A percentile compares a stretch with the other conserved stretches of the same genome.
These are phyloP conservation scores for Morpho achilles DNA, from an alignment of 2,888 invertebrate genomes.

Conservation along the genomic window DNA sequence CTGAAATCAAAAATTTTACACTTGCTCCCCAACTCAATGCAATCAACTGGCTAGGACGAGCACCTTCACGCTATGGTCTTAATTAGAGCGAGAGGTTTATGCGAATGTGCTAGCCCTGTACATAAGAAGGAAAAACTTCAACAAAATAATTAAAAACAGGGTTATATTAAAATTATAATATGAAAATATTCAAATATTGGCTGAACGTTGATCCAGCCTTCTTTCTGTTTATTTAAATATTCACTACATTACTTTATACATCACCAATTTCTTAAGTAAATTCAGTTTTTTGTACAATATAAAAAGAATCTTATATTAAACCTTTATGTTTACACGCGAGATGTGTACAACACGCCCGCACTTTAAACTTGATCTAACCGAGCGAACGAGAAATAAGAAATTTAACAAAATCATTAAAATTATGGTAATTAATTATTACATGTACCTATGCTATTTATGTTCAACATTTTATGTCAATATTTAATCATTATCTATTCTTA, in stretches of 20 bases:
- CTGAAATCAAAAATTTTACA: slow-evolving; percentile 75
- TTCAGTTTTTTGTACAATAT: slow-evolving; percentile 80
- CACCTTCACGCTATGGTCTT: slow-evolving; percentile 36
- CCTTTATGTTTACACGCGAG: slow-evolving; percentile 67
- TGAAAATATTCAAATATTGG: slow-evolving; percentile 78
- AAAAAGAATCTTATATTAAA: slow-evolving; percentile 76
- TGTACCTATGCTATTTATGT: slow-evolving; percentile 75
- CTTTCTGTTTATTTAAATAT: slow-evolving; percentile 78
- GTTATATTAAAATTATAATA: slow-evolving; percentile 80
- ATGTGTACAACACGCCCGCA: slow-evolving; percentile 65
- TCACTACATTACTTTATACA: slow-evolving; percentile 78
- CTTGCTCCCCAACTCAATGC: slow-evolving; percentile 56
- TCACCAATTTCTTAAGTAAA: slow-evolving; percentile 80
- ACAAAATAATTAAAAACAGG: slow-evolving; percentile 71
- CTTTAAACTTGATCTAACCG: slow-evolving; percentile 66
- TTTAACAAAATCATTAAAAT: slow-evolving; percentile 75
- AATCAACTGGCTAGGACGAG: slow-evolving; percentile 42
- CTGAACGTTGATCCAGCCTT: slow-evolving; percentile 72
- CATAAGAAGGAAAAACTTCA: slow-evolving; percentile 73
- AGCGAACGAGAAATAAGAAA: slow-evolving; percentile 63
- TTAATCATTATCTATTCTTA: slow-evolving; percentile 75
- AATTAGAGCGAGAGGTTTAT: slow-evolving; percentile 26
- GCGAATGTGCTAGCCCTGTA: slow-evolving; percentile 53
- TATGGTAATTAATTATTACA: slow-evolving; percentile 77
- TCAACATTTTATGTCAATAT: slow-evolving; percentile 79